Conservation (phyloP, 92 coral and sea anemone genomes). For the Porites divaricata region DNA sequence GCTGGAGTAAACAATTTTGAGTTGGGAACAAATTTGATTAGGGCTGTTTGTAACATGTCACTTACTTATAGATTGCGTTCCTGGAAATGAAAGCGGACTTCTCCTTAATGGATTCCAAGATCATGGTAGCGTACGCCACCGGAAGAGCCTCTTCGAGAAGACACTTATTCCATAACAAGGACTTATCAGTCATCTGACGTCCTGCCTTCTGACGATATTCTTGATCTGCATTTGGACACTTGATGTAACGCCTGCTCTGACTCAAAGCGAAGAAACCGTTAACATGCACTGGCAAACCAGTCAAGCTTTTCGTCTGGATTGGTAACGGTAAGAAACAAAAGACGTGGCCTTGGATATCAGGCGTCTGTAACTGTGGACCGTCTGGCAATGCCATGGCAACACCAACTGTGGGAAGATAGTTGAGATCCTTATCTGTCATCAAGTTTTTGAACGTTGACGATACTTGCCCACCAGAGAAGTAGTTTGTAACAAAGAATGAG, state of each 20-base stretch:
- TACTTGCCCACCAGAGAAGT: conserved; percentile 51
- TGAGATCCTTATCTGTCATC: conserved; percentile 55
- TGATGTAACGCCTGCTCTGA: conserved; percentile 82
- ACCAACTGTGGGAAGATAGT: conserved; percentile 85
- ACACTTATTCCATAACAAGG: conserved; percentile 77
- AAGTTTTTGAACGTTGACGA: conserved; percentile 50
- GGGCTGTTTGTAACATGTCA: too few relatives aligned
- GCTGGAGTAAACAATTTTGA: too few relatives aligned
- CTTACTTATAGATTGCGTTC: conserved; percentile 24
- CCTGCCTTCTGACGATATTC: conserved; percentile 29
- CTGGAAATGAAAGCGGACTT: background rate
- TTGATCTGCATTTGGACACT: conserved; percentile 80
- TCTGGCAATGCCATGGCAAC: conserved; percentile 81
- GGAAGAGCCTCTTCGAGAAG: conserved; percentile 72
- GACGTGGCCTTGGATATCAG: conserved; percentile 65
- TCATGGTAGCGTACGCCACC: conserved; percentile 69
- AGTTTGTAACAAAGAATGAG: conserved; percentile 66
- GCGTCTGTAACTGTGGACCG: conserved; percentile 11
- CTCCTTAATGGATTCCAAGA: conserved; percentile 27
- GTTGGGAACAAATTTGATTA: too few relatives aligned
- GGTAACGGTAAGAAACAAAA: conserved; percentile 84
- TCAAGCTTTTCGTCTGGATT: conserved; percentile 67
- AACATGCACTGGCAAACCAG: conserved; percentile 85
- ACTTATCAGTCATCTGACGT: conserved; percentile 62
- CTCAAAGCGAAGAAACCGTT: conserved; percentile 86